Base-by-base conservation (phyloP, 2,888 invertebrate species). In the Chrysodeixis includens region DNA sequence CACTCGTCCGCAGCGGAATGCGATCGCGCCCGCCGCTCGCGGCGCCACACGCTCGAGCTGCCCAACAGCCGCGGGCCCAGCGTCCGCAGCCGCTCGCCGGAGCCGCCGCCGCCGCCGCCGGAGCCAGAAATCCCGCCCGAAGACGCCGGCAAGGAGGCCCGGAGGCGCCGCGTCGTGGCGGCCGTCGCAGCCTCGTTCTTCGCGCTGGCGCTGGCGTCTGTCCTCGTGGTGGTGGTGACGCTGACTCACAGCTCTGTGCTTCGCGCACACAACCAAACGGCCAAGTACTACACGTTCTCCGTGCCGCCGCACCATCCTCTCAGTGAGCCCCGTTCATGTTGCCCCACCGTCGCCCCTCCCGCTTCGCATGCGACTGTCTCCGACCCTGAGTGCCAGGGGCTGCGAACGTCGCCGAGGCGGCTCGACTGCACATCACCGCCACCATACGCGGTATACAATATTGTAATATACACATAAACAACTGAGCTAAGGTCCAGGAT, bases 151-250 rank as follows among this genome's bases (percentile, higher is more conserved):
- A 96, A 96, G 84, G 96, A 97, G 82, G 96, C 96, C 56, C 95
- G 97, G 71, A 95, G 97, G 72, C 96, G 96, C 67, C 96, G 96
- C 78, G 96, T 97, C 79, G 97, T 97, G 58, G 96, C 96, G 83
- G 96, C 97, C 82, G 96, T 97, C 68, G 96, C 97, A 76, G 97
- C 96, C 40, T 97, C 97, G 40, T 97, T 97, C 92, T 93, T 97
- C 90, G 97, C 97, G 88, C 95, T 97, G 83, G 96, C 97, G 79
- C 95, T 96, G 83, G 96, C 97, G 68, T 97, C 97, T 83, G 96
- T 97, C 74, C 96, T 97, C 85, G 97, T 97, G 84, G 97, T 98
- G 87, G 96, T 97, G 86, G 96, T 97, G 84, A 97, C 97, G 63
- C 95, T 98, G 88, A 97, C 97, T 55, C 97, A 97, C 93, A 96